Evolutionary conservation across 92 coral and sea anemone species (phyloP).

Genomic region (Zoanthus solanderi): DNA sequence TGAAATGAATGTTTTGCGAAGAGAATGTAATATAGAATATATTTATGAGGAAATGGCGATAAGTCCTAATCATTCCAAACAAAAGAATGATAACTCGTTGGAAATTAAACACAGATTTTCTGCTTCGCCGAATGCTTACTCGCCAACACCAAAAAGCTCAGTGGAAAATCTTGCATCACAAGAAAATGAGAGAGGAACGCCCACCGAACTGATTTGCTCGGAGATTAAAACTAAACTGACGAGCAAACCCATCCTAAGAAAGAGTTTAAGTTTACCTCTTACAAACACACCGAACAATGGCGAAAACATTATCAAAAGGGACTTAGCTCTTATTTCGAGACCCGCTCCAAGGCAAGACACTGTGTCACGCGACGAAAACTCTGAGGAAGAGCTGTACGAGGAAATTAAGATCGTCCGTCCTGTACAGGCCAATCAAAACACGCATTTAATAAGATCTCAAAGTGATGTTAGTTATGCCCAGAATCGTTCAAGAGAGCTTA

Average conservation of each 20-base stretch:
- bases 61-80: background rate
- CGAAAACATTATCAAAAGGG: background rate
- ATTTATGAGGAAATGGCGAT: slow-evolving; percentile 21
- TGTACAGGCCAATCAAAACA: background rate
- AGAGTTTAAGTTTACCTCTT: background rate
- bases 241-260: background rate
- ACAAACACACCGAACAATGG: background rate
- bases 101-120: background rate
- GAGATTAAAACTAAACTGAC: background rate
- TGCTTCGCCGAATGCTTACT: slow-evolving; percentile 19
- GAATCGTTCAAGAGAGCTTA: too few relatives aligned
- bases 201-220: background rate
- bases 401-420: background rate
- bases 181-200: background rate
- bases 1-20: background rate
- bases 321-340: background rate
- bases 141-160: slow-evolving; percentile 2
- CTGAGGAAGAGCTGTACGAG: slow-evolving; percentile 17
- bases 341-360: background rate
- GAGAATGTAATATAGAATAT: background rate
- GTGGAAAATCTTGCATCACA: background rate
- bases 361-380: background rate
- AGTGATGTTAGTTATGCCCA: slow-evolving; percentile 12
- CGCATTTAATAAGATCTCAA: slow-evolving; percentile 1
- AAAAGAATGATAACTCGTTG: background rate